Evolutionary conservation across 1,140 invertebrate genomes (phyloP).

Genomic region (Euwallacea similis): DNA sequence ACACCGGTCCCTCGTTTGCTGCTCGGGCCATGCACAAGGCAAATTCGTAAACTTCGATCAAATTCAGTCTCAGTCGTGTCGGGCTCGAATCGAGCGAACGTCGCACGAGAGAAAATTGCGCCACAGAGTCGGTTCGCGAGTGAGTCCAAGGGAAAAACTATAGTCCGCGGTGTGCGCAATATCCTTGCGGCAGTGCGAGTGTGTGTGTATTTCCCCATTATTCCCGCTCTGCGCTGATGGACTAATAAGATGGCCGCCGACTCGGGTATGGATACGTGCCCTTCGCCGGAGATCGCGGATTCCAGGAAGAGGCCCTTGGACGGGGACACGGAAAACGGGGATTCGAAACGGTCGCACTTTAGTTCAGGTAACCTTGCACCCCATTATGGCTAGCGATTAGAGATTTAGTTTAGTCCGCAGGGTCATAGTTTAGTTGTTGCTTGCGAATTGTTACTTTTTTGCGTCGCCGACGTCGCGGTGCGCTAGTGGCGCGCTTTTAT

Average conservation of each 20-base stretch:
- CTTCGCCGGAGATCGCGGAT: slow-evolving; percentile 78
- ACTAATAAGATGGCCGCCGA: slow-evolving; percentile 70
- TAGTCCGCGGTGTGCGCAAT: slow-evolving; percentile 28
- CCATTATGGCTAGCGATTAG: slow-evolving; percentile 12
- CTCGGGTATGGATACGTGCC: slow-evolving; percentile 80
- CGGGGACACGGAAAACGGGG: slow-evolving; percentile 81
- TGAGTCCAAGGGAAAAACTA: slow-evolving; percentile 2
- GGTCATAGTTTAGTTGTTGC: neutral
- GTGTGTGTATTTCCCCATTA: slow-evolving; percentile 25
- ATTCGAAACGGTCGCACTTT: slow-evolving; percentile 86
- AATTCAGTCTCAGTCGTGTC: slow-evolving; percentile 28
- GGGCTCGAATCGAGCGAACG: slow-evolving; percentile 15
- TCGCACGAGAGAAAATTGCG: slow-evolving; percentile 10
- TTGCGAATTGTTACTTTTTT: neutral
- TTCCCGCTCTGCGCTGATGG: slow-evolving; percentile 47
- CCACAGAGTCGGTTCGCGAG: neutral
- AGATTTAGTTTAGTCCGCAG: slow-evolving; percentile 16
- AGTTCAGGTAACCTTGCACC: slow-evolving; percentile 70
- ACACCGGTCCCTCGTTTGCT: slow-evolving; percentile 23
- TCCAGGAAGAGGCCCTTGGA: slow-evolving; percentile 85
- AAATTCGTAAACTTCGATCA: slow-evolving; percentile 32
- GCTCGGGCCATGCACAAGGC: slow-evolving; percentile 26
- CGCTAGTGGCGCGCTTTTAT: slow-evolving; percentile 20
- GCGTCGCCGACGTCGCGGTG: slow-evolving; percentile 18
- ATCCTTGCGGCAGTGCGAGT: slow-evolving; percentile 35